phyloP scores from a whole-genome alignment of 2,797 vertebrate genomes.

The Euphonia xanthogaster region DNA sequence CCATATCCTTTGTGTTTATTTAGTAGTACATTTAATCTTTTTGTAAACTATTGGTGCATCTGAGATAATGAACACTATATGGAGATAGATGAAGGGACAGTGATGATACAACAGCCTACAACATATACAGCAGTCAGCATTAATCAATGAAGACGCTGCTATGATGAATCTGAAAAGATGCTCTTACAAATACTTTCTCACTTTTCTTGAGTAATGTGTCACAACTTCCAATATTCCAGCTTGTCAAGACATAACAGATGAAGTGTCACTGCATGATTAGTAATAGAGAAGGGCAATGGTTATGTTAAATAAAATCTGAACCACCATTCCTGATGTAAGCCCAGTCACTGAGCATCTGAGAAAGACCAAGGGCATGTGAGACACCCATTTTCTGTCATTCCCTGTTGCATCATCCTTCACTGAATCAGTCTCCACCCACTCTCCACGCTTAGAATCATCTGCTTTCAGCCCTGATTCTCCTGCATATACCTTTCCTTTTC shows the following conservation, averaged over 20 bases:
- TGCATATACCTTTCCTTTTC: background rate
- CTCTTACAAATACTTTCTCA: background rate
- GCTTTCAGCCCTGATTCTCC: background rate
- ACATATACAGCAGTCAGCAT: background rate
- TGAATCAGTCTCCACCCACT: background rate
- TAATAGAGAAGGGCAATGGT: background rate
- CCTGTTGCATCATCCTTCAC: background rate
- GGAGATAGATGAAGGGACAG: background rate
- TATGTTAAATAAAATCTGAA: background rate
- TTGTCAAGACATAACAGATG: background rate
- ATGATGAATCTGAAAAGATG: background rate
- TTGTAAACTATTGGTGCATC: background rate
- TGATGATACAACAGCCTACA: background rate
- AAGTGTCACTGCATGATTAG: background rate
- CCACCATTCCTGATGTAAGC: background rate
- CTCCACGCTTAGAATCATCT: background rate
- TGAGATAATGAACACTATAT: background rate
- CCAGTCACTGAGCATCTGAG: background rate
- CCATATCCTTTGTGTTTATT: background rate
- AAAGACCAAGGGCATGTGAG: background rate
- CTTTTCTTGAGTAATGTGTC: background rate
- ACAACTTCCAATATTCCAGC: background rate
- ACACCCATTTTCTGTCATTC: background rate
- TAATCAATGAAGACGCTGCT: background rate
- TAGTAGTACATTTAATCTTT: background rate